Conservation (phyloP, 1,140 invertebrate species). For the Tetragnatha versicolor region DNA sequence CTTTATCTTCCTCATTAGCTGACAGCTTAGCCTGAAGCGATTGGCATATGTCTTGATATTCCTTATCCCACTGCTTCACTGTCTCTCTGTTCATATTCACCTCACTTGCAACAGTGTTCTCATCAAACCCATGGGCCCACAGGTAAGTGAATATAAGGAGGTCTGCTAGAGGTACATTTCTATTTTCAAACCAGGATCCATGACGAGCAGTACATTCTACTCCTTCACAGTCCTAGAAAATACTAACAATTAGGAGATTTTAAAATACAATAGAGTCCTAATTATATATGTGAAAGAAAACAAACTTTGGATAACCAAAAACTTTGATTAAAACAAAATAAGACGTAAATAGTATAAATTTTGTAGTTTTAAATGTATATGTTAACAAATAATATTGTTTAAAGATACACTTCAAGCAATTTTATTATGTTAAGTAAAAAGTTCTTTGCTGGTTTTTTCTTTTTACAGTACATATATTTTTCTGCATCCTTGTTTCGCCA, state of each 20-base stretch:
- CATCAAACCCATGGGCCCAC: constrained; percentile 19
- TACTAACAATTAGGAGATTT: neutral
- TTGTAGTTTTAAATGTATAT: no score
- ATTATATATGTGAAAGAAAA: neutral
- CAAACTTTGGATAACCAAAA: neutral
- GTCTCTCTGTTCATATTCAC: neutral
- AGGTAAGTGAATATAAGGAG: constrained; percentile 32
- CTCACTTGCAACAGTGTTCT: neutral
- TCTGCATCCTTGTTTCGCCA: no score
- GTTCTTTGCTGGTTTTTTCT: no score
- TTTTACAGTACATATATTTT: no score
- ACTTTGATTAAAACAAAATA: neutral
- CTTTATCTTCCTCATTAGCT: no score
- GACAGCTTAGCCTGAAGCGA: no score
- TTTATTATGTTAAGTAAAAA: no score
- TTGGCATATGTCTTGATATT: constrained; percentile 11
- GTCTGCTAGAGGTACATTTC: constrained; percentile 7
- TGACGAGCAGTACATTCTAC: neutral
- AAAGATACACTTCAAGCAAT: no score
- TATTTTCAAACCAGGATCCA: constrained; percentile 38
- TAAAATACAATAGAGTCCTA: neutral
- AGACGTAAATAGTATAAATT: neutral
- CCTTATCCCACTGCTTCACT: neutral
- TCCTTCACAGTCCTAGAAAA: constrained; percentile 3
- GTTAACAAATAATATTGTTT: no score